Evolutionary conservation across 2,113 vertebrate genomes (phyloP).

Genomic region (Datnioides undecimradiatus): DNA sequence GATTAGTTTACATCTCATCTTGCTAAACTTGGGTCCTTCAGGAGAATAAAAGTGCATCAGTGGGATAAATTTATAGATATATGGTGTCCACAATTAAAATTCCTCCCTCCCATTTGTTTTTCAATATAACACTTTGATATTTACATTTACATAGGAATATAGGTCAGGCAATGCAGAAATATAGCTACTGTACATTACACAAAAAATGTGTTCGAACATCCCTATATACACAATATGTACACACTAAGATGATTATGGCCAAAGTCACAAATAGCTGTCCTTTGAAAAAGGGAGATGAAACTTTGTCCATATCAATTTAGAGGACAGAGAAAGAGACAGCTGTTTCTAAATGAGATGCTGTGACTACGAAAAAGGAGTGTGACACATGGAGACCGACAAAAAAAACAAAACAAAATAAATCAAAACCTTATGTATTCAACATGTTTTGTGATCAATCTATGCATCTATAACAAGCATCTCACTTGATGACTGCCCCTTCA

Average conservation of each 20-base stretch:
- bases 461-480: neutral
- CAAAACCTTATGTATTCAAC: neutral
- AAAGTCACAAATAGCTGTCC: conserved; percentile 14
- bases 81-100: neutral
- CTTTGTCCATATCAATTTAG: neutral
- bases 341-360: conserved; percentile 3
- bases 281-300: neutral
- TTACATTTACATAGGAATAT: conserved; percentile 30
- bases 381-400: neutral
- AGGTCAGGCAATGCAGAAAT: conserved; percentile 28
- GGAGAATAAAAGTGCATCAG: conserved; percentile 61
- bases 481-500: neutral
- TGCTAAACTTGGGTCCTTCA: conserved; percentile 30
- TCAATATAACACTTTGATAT: conserved; percentile 35
- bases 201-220: conserved; percentile 37
- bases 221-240: conserved; percentile 23
- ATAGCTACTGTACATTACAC: conserved; percentile 19
- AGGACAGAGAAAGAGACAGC: neutral
- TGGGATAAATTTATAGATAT: conserved; percentile 37
- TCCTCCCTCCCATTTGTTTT: neutral
- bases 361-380: conserved; percentile 12
- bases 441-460: neutral
- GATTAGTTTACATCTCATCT: neutral
- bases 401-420: too few species aligned
- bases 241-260: conserved; percentile 29